These are phyloP conservation scores for Aphrophora alni DNA, from an alignment of 2,888 invertebrate genomes.

Conservation along the genomic window DNA sequence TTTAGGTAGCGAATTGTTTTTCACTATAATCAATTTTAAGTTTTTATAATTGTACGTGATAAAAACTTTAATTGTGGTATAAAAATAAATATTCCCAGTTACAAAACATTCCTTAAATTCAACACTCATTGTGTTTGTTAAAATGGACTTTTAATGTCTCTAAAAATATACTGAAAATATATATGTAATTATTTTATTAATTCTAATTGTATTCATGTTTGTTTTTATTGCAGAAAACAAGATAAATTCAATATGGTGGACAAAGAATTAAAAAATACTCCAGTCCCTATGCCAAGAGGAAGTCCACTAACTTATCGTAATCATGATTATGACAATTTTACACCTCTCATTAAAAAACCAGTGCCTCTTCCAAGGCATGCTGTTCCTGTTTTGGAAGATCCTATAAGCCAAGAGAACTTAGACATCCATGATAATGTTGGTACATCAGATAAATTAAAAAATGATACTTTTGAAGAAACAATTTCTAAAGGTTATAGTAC, in stretches of 20 bases:
- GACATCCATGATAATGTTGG: neutral
- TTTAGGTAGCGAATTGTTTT: too few species aligned
- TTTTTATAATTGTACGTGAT: too few species aligned
- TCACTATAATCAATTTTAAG: too few species aligned
- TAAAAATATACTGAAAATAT: too few species aligned
- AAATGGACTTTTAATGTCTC: too few species aligned
- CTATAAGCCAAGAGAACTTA: neutral
- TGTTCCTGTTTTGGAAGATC: neutral
- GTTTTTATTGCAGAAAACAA: neutral
- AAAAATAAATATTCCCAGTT: too few species aligned
- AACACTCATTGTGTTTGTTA: too few species aligned
- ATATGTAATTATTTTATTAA: too few species aligned
- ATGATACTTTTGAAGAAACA: constrained; percentile 39
- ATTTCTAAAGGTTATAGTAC: constrained; percentile 54
- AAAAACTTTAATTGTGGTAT: too few species aligned
- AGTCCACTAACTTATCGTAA: neutral
- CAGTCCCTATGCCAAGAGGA: constrained; percentile 36
- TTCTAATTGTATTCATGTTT: too few species aligned
- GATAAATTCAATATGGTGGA: neutral
- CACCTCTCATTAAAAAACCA: constrained; percentile 6
- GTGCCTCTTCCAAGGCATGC: constrained; percentile 20
- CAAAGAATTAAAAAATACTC: constrained; percentile 21
- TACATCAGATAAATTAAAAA: constrained; percentile 6
- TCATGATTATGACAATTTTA: neutral
- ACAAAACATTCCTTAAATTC: too few species aligned